phyloP scores from a whole-genome alignment of 2,888 invertebrate species.

The Eulithis prunata region DNA sequence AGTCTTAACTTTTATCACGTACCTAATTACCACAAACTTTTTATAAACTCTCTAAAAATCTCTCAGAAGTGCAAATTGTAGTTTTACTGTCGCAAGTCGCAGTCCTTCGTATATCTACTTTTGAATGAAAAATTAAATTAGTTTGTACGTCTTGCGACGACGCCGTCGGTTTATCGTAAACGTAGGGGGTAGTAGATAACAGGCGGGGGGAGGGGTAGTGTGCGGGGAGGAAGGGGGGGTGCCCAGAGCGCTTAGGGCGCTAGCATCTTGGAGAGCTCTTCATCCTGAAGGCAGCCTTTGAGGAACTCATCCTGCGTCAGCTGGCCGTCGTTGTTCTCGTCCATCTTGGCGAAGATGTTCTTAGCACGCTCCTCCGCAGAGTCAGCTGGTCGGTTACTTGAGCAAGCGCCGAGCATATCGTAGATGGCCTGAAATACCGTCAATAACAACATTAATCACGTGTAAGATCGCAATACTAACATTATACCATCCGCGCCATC shows the following conservation, averaged over 20 bases:
- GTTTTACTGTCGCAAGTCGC: constrained; percentile 38
- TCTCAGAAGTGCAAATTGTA: constrained; percentile 34
- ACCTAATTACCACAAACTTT: constrained; percentile 44
- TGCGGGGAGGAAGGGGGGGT: constrained; percentile 26
- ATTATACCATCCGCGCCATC: no score
- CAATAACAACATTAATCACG: constrained; percentile 1
- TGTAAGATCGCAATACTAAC: no score
- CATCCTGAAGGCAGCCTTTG: constrained; percentile 98
- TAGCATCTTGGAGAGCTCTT: constrained; percentile 97
- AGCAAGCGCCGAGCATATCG: constrained; percentile 99
- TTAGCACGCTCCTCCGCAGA: constrained; percentile 99
- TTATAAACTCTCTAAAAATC: constrained; percentile 37
- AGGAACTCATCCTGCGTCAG: constrained; percentile 99
- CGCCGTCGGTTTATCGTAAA: constrained; percentile 64
- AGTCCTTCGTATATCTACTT: constrained; percentile 35
- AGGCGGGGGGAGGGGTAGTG: constrained; percentile 39
- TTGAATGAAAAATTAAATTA: constrained; percentile 39
- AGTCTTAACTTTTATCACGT: constrained; percentile 44
- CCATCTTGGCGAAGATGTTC: constrained; percentile 99
- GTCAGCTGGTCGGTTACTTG: constrained; percentile 96
- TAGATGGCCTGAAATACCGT: constrained; percentile 95
- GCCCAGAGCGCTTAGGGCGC: constrained; percentile 88
- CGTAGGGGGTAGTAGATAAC: constrained; percentile 32
- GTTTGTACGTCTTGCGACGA: constrained; percentile 36
- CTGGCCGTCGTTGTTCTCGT: constrained; percentile 99